Evolutionary conservation across 2,888 invertebrate species (phyloP).

Genomic region (Macrophya alboannulata): DNA sequence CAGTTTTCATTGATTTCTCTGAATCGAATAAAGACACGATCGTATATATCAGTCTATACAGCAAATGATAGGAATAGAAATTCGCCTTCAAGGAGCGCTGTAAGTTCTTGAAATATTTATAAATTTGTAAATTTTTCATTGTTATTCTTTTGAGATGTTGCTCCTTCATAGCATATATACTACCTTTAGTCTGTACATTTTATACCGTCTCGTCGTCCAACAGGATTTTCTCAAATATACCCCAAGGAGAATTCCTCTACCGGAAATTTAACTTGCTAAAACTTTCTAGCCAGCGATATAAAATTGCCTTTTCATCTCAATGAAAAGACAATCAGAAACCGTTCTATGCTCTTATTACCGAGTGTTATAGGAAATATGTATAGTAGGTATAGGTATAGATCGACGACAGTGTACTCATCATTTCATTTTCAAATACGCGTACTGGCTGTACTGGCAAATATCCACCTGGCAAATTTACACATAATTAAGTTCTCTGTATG

Average conservation of each 20-base stretch:
- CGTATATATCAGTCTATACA: neutral
- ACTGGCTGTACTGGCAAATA: neutral
- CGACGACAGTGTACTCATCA: neutral
- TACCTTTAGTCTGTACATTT: neutral
- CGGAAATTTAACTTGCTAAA: constrained; percentile 36
- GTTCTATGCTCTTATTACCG: neutral
- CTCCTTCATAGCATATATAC: neutral
- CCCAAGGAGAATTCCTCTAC: neutral
- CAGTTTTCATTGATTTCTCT: neutral
- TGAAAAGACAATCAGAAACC: constrained; percentile 10
- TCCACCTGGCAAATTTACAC: neutral
- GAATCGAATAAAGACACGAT: neutral
- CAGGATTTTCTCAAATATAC: neutral
- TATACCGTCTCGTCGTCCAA: neutral
- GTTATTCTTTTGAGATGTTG: neutral
- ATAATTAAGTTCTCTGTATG: neutral
- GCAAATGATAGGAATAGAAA: neutral
- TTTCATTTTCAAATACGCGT: neutral
- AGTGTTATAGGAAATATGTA: neutral
- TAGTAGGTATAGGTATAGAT: neutral
- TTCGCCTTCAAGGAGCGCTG: neutral
- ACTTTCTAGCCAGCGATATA: neutral
- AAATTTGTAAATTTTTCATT: neutral
- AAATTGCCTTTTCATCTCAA: constrained; percentile 14
- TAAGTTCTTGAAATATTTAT: constrained; percentile 23